Evolutionary conservation across 2,113 vertebrate genomes (phyloP).

Genomic region (Bucco capensis): DNA sequence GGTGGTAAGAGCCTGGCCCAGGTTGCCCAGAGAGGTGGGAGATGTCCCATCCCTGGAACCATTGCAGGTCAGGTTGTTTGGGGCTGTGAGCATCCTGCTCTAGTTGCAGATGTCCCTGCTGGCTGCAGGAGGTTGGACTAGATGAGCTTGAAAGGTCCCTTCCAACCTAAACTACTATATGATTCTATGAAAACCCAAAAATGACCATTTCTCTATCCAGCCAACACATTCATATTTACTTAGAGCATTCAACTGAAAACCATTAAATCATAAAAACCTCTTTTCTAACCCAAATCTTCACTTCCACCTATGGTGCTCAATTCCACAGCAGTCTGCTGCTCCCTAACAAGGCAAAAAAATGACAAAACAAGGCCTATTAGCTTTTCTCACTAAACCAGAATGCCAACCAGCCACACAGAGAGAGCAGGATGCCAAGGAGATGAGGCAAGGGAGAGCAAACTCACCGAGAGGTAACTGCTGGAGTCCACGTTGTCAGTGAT

Average conservation of each 20-base stretch:
- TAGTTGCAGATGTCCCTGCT: no score
- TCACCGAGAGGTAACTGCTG: slow-evolving; percentile 78
- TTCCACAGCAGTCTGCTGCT: neutral
- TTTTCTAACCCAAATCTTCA: neutral
- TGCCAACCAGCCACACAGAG: rapidly evolving
- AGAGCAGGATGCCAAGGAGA: rapidly evolving
- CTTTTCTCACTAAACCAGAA: neutral
- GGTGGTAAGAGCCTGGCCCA: no score
- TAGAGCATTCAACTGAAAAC: neutral
- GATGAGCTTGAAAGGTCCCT: no score
- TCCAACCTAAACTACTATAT: no score
- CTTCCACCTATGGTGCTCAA: neutral
- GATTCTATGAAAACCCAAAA: neutral
- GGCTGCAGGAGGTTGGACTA: no score
- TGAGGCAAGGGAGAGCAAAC: neutral
- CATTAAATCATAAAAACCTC: neutral
- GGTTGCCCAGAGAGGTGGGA: no score
- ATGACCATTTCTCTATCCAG: neutral
- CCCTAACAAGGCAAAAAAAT: rapidly evolving
- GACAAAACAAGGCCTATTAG: rapidly evolving
- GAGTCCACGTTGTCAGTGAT: slow-evolving; percentile 86
- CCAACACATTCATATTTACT: neutral
- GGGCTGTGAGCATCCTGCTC: no score
- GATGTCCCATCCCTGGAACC: no score
- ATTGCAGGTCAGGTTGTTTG: no score